phyloP scores from a whole-genome alignment of 1,140 invertebrate species.

The Bombus breviceps region DNA sequence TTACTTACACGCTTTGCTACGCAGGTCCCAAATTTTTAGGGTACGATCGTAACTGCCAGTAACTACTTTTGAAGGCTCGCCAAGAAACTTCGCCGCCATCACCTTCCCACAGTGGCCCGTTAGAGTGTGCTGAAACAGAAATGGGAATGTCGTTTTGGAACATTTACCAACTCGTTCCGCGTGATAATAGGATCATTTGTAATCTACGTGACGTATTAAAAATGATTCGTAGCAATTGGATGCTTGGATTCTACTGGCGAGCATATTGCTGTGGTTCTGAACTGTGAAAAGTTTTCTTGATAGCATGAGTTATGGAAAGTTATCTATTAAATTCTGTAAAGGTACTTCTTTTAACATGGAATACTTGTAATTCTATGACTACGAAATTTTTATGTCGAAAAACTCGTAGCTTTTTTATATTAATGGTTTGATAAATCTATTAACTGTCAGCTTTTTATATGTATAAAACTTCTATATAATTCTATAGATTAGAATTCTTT shows the following conservation, averaged over 20 bases:
- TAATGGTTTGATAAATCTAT: neutral
- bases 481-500: too few species aligned
- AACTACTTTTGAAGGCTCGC: slow-evolving; percentile 94
- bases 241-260: neutral
- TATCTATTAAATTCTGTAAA: neutral
- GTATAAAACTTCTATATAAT: too few species aligned
- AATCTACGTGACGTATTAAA: slow-evolving; percentile 30
- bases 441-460: neutral
- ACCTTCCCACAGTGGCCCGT: slow-evolving; percentile 98
- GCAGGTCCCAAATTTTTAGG: slow-evolving; percentile 98
- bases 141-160: slow-evolving; percentile 58
- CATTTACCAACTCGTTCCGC: slow-evolving; percentile 20
- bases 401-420: neutral
- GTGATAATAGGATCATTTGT: slow-evolving; percentile 28
- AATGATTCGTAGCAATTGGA: neutral
- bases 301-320: too few species aligned
- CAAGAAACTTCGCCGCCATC: slow-evolving; percentile 96
- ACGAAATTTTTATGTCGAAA: neutral
- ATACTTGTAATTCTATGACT: neutral
- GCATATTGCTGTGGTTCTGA: neutral
- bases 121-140: slow-evolving; percentile 93
- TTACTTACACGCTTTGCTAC: slow-evolving; percentile 95
- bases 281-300: neutral
- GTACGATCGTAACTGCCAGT: slow-evolving; percentile 97
- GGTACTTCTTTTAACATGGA: too few species aligned